Conservation (phyloP, 2,888 invertebrate genomes). For the Metopia argyrocephala region DNA sequence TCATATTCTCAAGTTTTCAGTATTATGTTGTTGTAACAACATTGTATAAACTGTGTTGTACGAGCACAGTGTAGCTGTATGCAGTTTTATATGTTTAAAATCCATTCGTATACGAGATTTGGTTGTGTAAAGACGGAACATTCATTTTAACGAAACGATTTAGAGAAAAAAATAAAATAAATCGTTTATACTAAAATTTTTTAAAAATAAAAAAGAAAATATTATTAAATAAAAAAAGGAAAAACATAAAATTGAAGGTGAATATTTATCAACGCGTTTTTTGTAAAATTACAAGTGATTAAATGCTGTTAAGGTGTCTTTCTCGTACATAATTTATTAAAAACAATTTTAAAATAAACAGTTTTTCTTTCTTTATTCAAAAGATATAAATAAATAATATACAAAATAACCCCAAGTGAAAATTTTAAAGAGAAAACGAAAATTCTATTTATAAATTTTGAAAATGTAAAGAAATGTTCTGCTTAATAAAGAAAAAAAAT, state of each 20-base stretch:
- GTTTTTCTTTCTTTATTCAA: neutral
- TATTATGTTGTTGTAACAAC: neutral
- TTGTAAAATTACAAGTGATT: constrained; percentile 44
- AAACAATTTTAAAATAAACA: neutral
- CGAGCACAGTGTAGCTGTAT: neutral
- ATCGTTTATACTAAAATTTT: constrained; percentile 1
- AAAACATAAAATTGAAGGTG: constrained; percentile 43
- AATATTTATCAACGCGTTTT: constrained; percentile 66
- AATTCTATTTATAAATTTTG: constrained; percentile 56
- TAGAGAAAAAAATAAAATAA: neutral
- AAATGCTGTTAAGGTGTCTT: neutral
- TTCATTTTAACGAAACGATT: constrained; percentile 25
- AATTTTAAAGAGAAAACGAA: constrained; percentile 40
- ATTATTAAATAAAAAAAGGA: constrained; percentile 17
- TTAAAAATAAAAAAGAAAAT: constrained; percentile 16
- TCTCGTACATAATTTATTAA: neutral
- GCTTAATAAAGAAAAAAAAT: constrained; percentile 19
- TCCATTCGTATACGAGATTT: constrained; percentile 74
- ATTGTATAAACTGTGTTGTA: neutral
- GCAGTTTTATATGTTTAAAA: neutral
- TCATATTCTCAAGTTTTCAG: neutral
- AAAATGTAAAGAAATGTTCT: constrained; percentile 36
- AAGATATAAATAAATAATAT: neutral
- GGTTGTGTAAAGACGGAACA: constrained; percentile 72
- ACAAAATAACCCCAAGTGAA: constrained; percentile 35